phyloP scores from a whole-genome alignment of 2,113 vertebrate species.

The Athene cunicularia region DNA sequence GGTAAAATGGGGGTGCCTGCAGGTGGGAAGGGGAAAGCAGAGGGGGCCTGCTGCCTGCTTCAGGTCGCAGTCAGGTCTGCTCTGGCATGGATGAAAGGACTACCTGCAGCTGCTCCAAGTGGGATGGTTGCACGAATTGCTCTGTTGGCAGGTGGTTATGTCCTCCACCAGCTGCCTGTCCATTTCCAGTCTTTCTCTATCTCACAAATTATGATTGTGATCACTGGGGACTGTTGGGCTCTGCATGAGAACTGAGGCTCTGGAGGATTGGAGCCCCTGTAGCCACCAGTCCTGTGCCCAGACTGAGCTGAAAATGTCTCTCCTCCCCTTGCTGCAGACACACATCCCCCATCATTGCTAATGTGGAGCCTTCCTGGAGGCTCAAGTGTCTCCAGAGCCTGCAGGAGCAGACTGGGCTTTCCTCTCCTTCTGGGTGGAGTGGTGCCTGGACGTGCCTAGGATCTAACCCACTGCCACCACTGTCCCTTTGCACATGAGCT shows the following conservation, averaged over 20 bases:
- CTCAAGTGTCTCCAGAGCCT: conserved; percentile 36
- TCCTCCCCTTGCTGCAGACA: neutral
- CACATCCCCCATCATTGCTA: neutral
- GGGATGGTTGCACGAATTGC: neutral
- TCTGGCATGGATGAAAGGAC: neutral
- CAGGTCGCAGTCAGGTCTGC: neutral
- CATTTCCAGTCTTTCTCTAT: neutral
- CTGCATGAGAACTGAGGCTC: neutral
- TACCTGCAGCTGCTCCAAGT: neutral
- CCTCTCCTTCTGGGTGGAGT: conserved; percentile 71
- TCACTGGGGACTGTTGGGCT: neutral
- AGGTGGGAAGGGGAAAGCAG: neutral
- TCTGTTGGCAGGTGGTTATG: neutral
- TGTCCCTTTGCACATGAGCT: conserved; percentile 89
- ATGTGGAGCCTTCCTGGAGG: conserved; percentile 28
- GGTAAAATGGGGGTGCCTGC: neutral
- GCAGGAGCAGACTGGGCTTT: conserved; percentile 71
- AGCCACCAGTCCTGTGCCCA: neutral
- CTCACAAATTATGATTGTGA: neutral
- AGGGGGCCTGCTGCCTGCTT: neutral
- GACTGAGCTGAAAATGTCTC: neutral
- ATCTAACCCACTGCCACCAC: conserved; percentile 69
- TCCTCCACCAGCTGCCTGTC: neutral
- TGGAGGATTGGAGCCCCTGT: rapidly evolving
- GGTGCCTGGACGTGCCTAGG: conserved; percentile 61